A percentile compares a stretch with the other conserved stretches of the same genome.
phyloP scores from a whole-genome alignment of 2,888 invertebrate species.

The Patella depressa region DNA sequence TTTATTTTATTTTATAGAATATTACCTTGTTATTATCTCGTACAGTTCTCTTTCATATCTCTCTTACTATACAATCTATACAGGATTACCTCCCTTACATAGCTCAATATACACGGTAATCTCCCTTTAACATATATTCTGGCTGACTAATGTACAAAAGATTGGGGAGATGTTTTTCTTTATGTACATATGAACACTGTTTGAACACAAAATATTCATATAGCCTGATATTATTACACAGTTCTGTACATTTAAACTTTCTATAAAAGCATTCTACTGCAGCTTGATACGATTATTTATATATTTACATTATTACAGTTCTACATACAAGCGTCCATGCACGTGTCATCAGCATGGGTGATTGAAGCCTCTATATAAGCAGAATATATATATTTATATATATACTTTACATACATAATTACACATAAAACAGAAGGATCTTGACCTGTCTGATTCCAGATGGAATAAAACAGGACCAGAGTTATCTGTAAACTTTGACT shows the following conservation, averaged over 20 bases:
- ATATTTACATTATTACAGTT: not conserved
- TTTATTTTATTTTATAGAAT: constrained; percentile 16
- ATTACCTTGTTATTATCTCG: constrained; percentile 19
- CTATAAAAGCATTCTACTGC: no score
- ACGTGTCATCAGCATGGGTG: not conserved
- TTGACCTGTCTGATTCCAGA: no score
- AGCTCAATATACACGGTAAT: not conserved
- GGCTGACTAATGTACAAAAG: constrained; percentile 4
- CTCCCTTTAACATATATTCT: not conserved
- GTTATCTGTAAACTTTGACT: no score
- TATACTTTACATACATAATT: no score
- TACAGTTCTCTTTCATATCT: constrained; percentile 22
- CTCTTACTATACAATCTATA: constrained; percentile 20
- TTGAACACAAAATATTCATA: not conserved
- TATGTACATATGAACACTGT: constrained; percentile 11
- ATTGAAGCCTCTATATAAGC: constrained; percentile 5
- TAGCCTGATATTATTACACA: not conserved
- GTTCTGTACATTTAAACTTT: constrained; percentile 1
- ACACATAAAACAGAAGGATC: no score
- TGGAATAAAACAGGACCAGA: no score
- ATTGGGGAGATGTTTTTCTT: not conserved
- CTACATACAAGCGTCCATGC: constrained; percentile 8
- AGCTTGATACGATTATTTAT: no score
- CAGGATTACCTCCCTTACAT: not conserved
- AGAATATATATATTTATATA: not conserved